Base-by-base conservation (phyloP, 2,888 invertebrate species). In the Anagyrus pseudococci region DNA sequence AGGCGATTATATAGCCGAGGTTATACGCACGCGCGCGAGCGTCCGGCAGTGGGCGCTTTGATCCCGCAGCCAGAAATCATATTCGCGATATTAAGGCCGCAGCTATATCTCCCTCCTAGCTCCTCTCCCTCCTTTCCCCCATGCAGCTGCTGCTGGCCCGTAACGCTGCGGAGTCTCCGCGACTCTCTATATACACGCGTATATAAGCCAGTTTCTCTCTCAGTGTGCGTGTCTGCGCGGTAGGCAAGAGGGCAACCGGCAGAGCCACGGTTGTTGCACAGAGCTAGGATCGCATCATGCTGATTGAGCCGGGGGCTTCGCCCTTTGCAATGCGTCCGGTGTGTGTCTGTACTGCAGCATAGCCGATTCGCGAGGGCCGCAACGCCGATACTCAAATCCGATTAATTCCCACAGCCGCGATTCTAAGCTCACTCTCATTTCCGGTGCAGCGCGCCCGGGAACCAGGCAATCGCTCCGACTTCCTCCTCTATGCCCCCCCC, bases 401-500 rank as follows among this genome's bases (percentile, higher is more conserved):
- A 65, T 65, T 62, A 65, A 65, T 62, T 61, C 49, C 57, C 54
- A 54, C 6, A 4, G 6, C 29, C 29, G 10, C 29, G n/a, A n/a
- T n/a, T n/a, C n/a, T n/a, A n/a, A n/a, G n/a, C n/a, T n/a, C n/a
- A 58, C 55, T 62, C 52, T 57, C 64, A 60, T 59, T 59, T 64
- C 59, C 59, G 54, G 15, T 23, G 6, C 20, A 19, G 19, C 17
- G 7, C 29, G 25, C 25, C 26, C 55, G 44, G n/a, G n/a, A n/a
- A n/a, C n/a, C n/a, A 46, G 48, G 63, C 58, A 63, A 63, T 63
- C 57, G 29, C 26, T 20, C 33, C 49, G 2, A 13, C 40, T 23
- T 8, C 13, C 19, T 44, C 20, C 29, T 19, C 19, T 2, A n/a
- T 2, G 19, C 20, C 10, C 17, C 37, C 17, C 52, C 44, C 44